Percentiles rank a stretch among this genome's conserved stretches.
Evolutionary conservation across 2,888 invertebrate genomes (phyloP).

Genomic region (Rotaria socialis): DNA sequence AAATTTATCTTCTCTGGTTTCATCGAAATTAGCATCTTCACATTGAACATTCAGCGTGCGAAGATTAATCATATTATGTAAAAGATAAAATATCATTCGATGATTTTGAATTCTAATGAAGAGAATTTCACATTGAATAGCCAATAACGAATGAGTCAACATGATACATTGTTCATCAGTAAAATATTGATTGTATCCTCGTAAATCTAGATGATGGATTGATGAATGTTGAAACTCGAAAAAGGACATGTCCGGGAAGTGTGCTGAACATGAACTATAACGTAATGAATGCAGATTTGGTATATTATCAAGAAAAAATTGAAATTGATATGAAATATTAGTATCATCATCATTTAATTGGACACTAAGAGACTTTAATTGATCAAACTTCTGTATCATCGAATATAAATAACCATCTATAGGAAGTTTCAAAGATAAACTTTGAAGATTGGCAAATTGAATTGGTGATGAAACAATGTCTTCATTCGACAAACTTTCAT

Average conservation of each 20-base stretch:
- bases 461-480: background rate
- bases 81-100: background rate
- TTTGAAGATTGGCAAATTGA: background rate
- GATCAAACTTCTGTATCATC: background rate
- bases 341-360: background rate
- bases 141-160: background rate
- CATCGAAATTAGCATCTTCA: background rate
- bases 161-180: background rate
- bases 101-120: background rate
- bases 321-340: background rate
- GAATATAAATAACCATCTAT: background rate
- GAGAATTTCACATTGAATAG: background rate
- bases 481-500: background rate
- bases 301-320: background rate
- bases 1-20: background rate
- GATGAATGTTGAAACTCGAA: background rate
- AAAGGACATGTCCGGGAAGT: no score
- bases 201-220: background rate
- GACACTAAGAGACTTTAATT: background rate
- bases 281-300: background rate
- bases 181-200: background rate
- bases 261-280: background rate
- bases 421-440: background rate
- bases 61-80: background rate
- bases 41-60: background rate